Base-by-base conservation (phyloP, 2,888 invertebrate genomes). In the Leucoptera coffeella region DNA sequence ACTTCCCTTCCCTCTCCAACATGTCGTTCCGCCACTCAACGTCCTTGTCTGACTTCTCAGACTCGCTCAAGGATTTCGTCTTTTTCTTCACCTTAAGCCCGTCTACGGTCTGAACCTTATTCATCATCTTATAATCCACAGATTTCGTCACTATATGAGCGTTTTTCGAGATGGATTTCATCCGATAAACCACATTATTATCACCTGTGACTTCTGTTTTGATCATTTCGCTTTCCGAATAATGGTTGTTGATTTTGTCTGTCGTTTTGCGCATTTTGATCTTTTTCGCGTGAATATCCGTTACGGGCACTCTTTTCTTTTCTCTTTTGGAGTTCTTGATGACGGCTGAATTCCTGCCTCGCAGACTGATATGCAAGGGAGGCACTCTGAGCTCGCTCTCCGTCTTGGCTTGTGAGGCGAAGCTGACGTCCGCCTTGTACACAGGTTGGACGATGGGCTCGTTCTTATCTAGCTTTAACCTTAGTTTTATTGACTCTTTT, bases 301-400 rank as follows among this genome's bases (percentile, higher is more conserved):
- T 56, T 17, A 57, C 57, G 32, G 50, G 51, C 8, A 65, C 53
- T 41, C 77, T 77, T 42, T 75, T 77, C 39, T 80, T 71, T 31
- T 78, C 75, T 38, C 82, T 82, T 39, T 84, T 83, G 26, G 83
- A 82, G 46, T 82, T 80, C 43, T 82, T 85, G 38, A 88, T 88
- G 25, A 91, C 87, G 21, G 87, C 87, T 1, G 87, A 86, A 50
- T 88, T 89, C 30, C 88, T 75, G 2, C 88, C 88, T 31, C 90
- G 74, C 22, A 92, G 60, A 30, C 89, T 89, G 41, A 92, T 91
- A 50, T 91, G 91, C 32, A 91, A 62, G 2, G 91, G 92, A 6
- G 92, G 91, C 24, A 92, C 92, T 29, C 89, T 73, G 5, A 85
- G 80, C 41, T 88, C 88, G 2, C 54, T 50, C 33, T 85, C 87